Base-by-base conservation (phyloP, 2,888 invertebrate genomes). In the Chrysina gloriosa region DNA sequence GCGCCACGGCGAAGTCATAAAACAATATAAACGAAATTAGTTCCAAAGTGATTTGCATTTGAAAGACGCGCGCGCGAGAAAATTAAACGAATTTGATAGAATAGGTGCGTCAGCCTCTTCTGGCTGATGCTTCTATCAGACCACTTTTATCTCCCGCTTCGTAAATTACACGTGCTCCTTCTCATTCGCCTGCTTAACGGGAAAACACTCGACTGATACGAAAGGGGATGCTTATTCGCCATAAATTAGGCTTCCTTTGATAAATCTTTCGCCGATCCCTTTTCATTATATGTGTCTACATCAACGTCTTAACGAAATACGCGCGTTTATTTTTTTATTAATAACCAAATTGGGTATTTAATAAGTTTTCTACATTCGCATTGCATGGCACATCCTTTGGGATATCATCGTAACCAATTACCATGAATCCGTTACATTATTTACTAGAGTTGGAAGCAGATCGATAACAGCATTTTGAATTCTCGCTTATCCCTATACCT, bases 21-120 rank as follows among this genome's bases (percentile, higher is more conserved):
- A 61, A 61, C 58, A 61, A 61, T 61, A 45, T 45, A 42, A 61
- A 61, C 58, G 58, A 61, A 61, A 61, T 61, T 61, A 61, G 58
- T 61, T 61, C 45, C 42, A 61, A 45, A 61, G 58, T 42, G 42
- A 61, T 61, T 61, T 61, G 27, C 58, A 61, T 61, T 16, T 61
- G 58, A 61, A 61, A 61, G 58, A 61, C 58, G 27, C 6, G 16
- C n/a, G n/a, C 27, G 42, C 25, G 42, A 61, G 58, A 42, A 61
- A 61, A 61, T 61, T 45, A 45, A 61, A 42, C 42, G 58, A 61
- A 61, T 61, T 61, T 61, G 39, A 42, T 27, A 27, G 39, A 27
- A 25, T 19, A 52, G 31, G 31, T 27, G 45, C n/a, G n/a, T n/a
- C n/a, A n/a, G n/a, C 58, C 42, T 42, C 16, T 58, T 58, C 42